Percentiles rank a stretch among this genome's conserved stretches.
Conservation (phyloP, 2,888 invertebrate genomes). For the Rhamnusium bicolor region DNA sequence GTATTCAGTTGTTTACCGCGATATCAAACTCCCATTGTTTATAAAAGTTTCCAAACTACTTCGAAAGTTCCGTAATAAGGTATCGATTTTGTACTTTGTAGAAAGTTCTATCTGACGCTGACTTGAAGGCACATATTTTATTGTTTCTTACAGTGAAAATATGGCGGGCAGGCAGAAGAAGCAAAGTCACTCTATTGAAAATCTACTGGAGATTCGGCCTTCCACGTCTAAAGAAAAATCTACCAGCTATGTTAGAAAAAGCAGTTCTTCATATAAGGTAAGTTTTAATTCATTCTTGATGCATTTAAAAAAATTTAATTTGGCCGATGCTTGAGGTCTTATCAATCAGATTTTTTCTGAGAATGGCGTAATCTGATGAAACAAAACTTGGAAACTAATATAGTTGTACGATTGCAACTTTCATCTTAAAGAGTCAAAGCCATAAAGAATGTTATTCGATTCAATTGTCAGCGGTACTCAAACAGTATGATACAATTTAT, state of each 20-base stretch:
- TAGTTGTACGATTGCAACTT: too few species aligned
- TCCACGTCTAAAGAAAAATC: slow-evolving; percentile 65
- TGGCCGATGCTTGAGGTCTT: too few species aligned
- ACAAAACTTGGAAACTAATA: too few species aligned
- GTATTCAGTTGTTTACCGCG: slow-evolving; percentile 67
- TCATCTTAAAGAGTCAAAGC: too few species aligned
- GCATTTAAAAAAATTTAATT: too few species aligned
- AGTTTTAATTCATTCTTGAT: slow-evolving; percentile 46
- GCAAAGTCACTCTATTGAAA: slow-evolving; percentile 74
- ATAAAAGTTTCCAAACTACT: slow-evolving; percentile 67
- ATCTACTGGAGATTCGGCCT: slow-evolving; percentile 72
- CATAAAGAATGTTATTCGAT: too few species aligned
- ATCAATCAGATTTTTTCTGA: too few species aligned
- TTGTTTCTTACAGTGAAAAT: slow-evolving; percentile 62
- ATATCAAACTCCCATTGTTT: slow-evolving; percentile 68
- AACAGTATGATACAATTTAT: too few species aligned
- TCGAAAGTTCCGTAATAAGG: slow-evolving; percentile 67
- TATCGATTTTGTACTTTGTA: slow-evolving; percentile 63
- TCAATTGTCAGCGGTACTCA: too few species aligned
- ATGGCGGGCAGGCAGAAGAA: slow-evolving; percentile 70
- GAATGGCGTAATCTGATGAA: too few species aligned
- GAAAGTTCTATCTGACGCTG: slow-evolving; percentile 43
- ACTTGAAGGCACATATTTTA: slow-evolving; percentile 59
- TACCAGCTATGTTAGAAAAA: slow-evolving; percentile 46
- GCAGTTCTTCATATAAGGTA: slow-evolving; percentile 71